A percentile compares a stretch with the other conserved stretches of the same genome.
Conservation (phyloP, 2,113 vertebrate genomes). For the Eubucco bourcierii region DNA sequence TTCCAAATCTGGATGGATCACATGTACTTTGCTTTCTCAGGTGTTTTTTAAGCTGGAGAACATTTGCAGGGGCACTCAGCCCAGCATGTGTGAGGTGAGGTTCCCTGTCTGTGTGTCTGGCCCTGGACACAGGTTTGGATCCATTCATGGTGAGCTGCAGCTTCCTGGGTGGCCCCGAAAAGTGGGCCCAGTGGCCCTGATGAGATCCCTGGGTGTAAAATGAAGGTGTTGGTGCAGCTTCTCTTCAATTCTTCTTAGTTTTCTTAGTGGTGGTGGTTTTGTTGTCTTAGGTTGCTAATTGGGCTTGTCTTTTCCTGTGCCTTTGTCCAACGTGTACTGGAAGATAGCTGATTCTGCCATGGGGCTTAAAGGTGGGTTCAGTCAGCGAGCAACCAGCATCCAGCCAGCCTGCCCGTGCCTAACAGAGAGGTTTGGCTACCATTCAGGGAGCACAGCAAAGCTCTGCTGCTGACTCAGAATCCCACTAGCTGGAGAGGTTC, state of each 20-base stretch:
- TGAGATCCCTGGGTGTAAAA: not conserved
- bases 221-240: not conserved
- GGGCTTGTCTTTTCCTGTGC: not conserved
- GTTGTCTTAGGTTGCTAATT: not conserved
- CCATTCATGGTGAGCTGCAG: not conserved
- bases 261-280: too few relatives aligned
- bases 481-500: not conserved
- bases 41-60: not conserved
- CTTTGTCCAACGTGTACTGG: not conserved
- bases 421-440: not conserved
- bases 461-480: not conserved
- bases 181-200: not conserved
- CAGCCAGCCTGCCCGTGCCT: not conserved
- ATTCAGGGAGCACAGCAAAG: not conserved
- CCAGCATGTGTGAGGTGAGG: not conserved
- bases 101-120: not conserved
- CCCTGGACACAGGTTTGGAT: not conserved
- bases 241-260: rapidly evolving
- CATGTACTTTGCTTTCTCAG: not conserved
- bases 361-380: not conserved
- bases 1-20: not conserved
- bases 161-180: not conserved
- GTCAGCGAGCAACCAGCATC: not conserved
- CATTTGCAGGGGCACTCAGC: not conserved
- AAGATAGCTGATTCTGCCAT: not conserved